Evolutionary conservation across 1,140 invertebrate genomes (phyloP).

Genomic region (Apolygus lucorum): DNA sequence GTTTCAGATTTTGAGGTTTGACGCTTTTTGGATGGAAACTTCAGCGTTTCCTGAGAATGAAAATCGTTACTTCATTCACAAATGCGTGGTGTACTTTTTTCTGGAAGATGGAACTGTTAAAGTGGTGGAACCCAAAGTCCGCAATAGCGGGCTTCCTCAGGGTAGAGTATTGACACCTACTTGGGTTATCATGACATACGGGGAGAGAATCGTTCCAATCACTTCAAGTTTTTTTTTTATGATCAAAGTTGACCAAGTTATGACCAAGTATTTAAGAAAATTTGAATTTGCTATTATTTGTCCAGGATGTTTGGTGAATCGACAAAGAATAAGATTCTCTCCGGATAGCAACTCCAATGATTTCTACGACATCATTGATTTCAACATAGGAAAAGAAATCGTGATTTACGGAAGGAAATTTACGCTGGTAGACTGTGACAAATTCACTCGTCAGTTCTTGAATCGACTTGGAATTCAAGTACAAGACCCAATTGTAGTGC

Average conservation of each 20-base stretch:
- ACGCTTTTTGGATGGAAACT: constrained; percentile 78
- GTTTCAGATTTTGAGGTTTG: constrained; percentile 72
- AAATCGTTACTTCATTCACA: constrained; percentile 56
- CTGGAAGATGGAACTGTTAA: constrained; percentile 89
- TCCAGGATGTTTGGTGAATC: constrained; percentile 58
- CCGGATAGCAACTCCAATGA: constrained; percentile 49
- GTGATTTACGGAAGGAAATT: constrained; percentile 67
- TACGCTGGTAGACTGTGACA: constrained; percentile 73
- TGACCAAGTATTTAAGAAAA: too few species aligned
- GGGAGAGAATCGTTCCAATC: too few species aligned
- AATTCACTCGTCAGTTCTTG: constrained; percentile 75
- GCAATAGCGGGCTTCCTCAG: constrained; percentile 64
- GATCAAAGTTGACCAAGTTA: too few species aligned
- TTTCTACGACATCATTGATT: constrained; percentile 65
- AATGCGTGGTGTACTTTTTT: constrained; percentile 78
- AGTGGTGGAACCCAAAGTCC: constrained; percentile 62
- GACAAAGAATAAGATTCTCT: constrained; percentile 66
- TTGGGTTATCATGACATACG: too few species aligned
- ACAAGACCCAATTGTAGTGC: constrained; percentile 54
- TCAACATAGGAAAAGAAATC: constrained; percentile 66
- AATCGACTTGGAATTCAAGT: constrained; percentile 74
- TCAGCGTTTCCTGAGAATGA: constrained; percentile 60
- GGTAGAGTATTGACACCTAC: too few species aligned
- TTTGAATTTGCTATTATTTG: constrained; percentile 21
- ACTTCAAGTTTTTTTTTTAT: neutral